These are phyloP conservation scores for Tadarida brasiliensis DNA, from an alignment of 2,797 vertebrate species.

Conservation along the genomic window DNA sequence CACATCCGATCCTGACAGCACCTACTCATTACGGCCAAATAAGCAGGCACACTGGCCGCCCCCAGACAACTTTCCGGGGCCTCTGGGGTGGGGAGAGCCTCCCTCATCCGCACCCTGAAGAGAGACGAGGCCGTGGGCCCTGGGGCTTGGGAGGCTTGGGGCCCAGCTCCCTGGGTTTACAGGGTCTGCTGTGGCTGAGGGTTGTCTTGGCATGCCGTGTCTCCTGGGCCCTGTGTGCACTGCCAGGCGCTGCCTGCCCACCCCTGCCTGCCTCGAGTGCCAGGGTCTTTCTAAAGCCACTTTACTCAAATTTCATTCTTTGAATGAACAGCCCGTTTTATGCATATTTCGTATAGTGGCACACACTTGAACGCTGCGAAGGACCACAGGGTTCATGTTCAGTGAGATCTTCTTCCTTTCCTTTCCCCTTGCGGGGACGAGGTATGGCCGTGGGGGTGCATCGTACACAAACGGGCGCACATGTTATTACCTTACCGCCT, in stretches of 20 bases:
- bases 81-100: background rate
- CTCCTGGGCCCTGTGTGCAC: rapidly evolving
- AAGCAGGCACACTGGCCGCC: background rate
- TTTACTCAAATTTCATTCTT: background rate
- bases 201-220: rapidly evolving
- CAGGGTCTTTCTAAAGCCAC: background rate
- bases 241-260: background rate
- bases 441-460: rapidly evolving
- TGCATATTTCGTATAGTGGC: rapidly evolving
- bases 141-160: background rate
- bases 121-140: rapidly evolving
- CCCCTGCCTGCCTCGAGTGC: rapidly evolving
- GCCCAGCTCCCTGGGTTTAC: no score
- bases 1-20: background rate
- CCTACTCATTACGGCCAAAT: background rate
- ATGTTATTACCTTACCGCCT: rapidly evolving
- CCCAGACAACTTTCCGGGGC: background rate
- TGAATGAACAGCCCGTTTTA: background rate
- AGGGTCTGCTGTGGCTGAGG: rapidly evolving
- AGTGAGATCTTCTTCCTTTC: background rate
- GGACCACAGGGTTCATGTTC: rapidly evolving
- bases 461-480: background rate
- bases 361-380: background rate
- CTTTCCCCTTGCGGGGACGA: rapidly evolving
- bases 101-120: no score